Evolutionary conservation across 2,888 invertebrate genomes (phyloP), one percentile per base, ranked within the genome.

Genomic region (Elysia crispata): DNA sequence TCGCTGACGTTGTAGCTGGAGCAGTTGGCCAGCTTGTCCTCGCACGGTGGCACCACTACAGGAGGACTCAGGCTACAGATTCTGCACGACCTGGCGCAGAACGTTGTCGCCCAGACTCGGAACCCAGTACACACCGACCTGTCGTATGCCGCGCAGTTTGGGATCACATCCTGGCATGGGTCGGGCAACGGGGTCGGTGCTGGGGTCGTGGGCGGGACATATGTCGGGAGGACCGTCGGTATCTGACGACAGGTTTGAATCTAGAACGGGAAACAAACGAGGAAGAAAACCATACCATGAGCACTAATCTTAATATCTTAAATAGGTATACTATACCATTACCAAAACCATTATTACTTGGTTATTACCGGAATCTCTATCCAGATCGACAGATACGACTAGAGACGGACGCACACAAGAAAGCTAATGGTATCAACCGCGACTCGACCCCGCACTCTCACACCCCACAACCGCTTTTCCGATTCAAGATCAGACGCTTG

Each of bases 81-180:
- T 23, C 83, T 81, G 66, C 89, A 89, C 76, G 82, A 86, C 31
- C 84, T 77, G 31, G 83, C 81, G 70, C 89, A 89, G 83, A 87
- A 87, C 57, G 85, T 85, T 23, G 60, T 25, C 23, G 70, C 23
- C 25, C 49, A 74, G 18, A 13, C 57, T 28, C 31, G 66, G 23
- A 78, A 80, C n/a, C 76, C 60, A n/a, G 80, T 80, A 18, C 80
- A 82, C 73, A 78, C 80, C 50, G 25, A 80, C 8, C 80, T 80
- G 66, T 76, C n/a, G 80, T 80, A 66, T 76, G 66, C 49, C 76
- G 77, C 0, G 20, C 67, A 72, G 33, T 80, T 80, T 5, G 82
- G 78, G 20, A 75, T 78, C 0, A 25, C 80, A 30, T 77, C 80
- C 18, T 76, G 72, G 30, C 82, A 80, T 49, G 82, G 82, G 80